These are phyloP conservation scores for Macropis europaea DNA, from an alignment of 2,888 invertebrate genomes.

Conservation along the genomic window DNA sequence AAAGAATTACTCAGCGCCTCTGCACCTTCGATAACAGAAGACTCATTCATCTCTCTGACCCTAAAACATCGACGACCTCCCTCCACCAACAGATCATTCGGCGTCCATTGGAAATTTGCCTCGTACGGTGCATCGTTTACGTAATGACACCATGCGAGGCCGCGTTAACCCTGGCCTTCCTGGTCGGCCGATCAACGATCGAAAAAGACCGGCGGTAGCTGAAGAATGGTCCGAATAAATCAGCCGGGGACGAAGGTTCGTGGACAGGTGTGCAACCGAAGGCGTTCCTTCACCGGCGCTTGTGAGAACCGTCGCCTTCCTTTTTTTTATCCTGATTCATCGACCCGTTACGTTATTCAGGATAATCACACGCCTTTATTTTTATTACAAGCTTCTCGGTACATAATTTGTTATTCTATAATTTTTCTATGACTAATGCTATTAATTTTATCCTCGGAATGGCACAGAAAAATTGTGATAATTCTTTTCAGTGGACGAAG, in stretches of 20 bases:
- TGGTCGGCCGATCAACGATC: constrained; percentile 1
- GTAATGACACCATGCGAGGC: constrained; percentile 44
- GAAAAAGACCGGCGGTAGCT: not conserved
- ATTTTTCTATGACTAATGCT: too few species aligned
- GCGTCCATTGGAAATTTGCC: too few species aligned
- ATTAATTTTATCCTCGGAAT: too few species aligned
- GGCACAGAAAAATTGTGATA: too few species aligned
- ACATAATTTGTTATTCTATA: too few species aligned
- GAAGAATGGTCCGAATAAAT: constrained; percentile 2
- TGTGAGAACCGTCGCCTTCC: not conserved
- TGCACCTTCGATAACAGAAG: too few species aligned
- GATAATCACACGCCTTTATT: constrained; percentile 5
- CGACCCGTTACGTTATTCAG: constrained; percentile 6
- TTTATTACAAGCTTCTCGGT: too few species aligned
- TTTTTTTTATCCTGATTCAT: constrained; percentile 1
- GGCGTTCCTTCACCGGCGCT: not conserved
- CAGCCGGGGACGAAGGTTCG: not conserved
- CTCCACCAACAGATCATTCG: too few species aligned
- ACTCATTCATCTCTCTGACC: too few species aligned
- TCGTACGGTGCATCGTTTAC: constrained; percentile 18
- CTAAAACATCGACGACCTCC: too few species aligned
- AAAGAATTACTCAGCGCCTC: too few species aligned
- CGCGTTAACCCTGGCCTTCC: constrained; percentile 41
- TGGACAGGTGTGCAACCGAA: constrained; percentile 15
- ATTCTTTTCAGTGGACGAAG: too few species aligned